Percentiles rank a stretch among this genome's conserved stretches.
Conservation (phyloP, 2,797 vertebrate genomes). For the Tragopan temminckii region DNA sequence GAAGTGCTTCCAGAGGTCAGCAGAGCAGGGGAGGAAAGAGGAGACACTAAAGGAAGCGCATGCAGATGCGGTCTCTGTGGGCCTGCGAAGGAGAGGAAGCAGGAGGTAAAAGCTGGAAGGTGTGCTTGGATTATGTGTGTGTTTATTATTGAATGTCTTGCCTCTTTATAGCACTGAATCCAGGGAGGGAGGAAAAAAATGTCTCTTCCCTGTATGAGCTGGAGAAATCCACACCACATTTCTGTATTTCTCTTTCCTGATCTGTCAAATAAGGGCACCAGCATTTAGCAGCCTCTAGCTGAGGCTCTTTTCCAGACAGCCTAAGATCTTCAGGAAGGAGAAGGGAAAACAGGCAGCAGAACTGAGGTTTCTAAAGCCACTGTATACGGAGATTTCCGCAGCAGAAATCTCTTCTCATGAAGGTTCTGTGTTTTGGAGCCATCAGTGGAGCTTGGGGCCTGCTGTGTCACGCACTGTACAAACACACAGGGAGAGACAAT, state of each 20-base stretch:
- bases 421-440: neutral
- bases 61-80: slow-evolving; percentile 1
- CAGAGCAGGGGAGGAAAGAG: neutral
- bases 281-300: neutral
- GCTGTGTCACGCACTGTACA: neutral
- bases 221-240: neutral
- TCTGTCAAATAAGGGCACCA: neutral
- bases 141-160: neutral
- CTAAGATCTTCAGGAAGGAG: neutral
- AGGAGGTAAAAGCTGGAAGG: neutral
- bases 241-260: neutral
- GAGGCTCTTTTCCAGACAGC: neutral
- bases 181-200: too few relatives aligned
- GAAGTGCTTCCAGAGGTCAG: slow-evolving; percentile 9
- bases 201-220: neutral
- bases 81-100: neutral
- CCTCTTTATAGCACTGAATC: neutral
- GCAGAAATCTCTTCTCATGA: neutral
- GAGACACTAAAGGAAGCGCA: neutral
- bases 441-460: rapidly evolving
- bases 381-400: rapidly evolving
- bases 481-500: neutral
- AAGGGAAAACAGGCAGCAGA: neutral
- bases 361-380: neutral
- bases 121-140: neutral